Percentiles rank a stretch among this genome's conserved stretches.
These are phyloP conservation scores for Metopia argyrocephala DNA, from an alignment of 2,888 invertebrate species.

Conservation along the genomic window DNA sequence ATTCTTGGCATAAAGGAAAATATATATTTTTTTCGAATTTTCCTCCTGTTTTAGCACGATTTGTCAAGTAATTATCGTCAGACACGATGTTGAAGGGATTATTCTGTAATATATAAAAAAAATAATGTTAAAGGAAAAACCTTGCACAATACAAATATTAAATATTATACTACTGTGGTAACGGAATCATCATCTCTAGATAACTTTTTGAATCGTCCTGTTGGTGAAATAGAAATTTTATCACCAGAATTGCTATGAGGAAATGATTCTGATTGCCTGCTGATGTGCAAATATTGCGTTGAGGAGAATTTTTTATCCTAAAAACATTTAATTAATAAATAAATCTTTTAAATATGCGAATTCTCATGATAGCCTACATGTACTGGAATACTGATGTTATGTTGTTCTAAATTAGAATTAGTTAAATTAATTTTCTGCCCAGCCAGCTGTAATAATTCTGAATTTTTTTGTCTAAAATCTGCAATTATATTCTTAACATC, in stretches of 20 bases:
- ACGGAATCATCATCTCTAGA: constrained; percentile 4
- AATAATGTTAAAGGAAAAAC: not conserved
- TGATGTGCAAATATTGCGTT: constrained; percentile 26
- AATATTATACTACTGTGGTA: constrained; percentile 26
- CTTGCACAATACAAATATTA: not conserved
- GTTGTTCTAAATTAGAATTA: constrained; percentile 4
- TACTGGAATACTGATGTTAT: constrained; percentile 21
- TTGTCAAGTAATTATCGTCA: constrained; percentile 23
- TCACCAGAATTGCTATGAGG: constrained; percentile 28
- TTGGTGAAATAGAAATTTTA: constrained; percentile 32
- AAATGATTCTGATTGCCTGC: constrained; percentile 26
- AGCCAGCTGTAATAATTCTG: constrained; percentile 85
- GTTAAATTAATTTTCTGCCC: constrained; percentile 81
- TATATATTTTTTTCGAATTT: constrained; percentile 69
- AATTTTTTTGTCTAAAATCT: constrained; percentile 87
- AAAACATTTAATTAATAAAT: not conserved
- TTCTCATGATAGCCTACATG: constrained; percentile 13
- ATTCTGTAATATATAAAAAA: constrained; percentile 23
- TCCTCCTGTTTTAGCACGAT: constrained; percentile 17
- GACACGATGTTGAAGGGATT: constrained; percentile 20
- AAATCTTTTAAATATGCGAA: not conserved
- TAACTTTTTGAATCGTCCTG: constrained; percentile 22
- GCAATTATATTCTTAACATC: constrained; percentile 91
- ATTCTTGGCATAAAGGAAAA: constrained; percentile 90
- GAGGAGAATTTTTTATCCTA: constrained; percentile 30